A percentile compares a stretch with the other conserved stretches of the same genome.
These are phyloP conservation scores for Gallinago jamesoni DNA, from an alignment of 2,113 vertebrate species.

Conservation along the genomic window DNA sequence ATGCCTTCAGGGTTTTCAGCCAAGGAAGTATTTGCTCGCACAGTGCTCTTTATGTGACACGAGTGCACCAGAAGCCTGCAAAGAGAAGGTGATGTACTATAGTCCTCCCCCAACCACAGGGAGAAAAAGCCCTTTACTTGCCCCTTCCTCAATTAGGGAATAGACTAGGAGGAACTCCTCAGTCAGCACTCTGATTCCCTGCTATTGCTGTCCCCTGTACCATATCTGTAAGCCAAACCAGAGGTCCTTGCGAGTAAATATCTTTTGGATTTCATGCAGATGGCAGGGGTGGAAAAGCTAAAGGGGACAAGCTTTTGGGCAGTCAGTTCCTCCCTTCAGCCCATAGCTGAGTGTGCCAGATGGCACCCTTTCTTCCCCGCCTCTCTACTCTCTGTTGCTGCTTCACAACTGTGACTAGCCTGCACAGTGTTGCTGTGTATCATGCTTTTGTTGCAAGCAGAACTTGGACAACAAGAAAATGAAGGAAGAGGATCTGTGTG, in stretches of 20 bases:
- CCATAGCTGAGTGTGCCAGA: background rate
- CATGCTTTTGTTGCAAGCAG: background rate
- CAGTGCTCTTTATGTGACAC: background rate
- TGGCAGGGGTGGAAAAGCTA: background rate
- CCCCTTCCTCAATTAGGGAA: background rate
- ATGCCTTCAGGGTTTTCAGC: background rate
- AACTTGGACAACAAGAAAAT: no score
- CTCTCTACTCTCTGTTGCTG: accelerated
- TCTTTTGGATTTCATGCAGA: background rate
- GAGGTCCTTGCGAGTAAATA: background rate
- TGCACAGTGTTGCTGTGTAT: background rate
- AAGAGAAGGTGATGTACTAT: background rate
- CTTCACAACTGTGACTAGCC: background rate
- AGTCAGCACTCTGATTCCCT: background rate
- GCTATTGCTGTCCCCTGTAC: background rate
- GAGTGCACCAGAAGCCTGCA: background rate
- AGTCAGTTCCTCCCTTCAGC: background rate
- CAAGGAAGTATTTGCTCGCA: background rate
- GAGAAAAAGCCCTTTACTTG: background rate
- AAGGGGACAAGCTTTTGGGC: background rate
- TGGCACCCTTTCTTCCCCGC: background rate
- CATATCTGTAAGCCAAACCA: background rate
- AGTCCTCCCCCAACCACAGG: background rate
- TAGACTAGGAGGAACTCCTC: background rate
- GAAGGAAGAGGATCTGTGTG: background rate